Base-by-base conservation (phyloP, 2,797 vertebrate species). In the Gallinago nigripennis region DNA sequence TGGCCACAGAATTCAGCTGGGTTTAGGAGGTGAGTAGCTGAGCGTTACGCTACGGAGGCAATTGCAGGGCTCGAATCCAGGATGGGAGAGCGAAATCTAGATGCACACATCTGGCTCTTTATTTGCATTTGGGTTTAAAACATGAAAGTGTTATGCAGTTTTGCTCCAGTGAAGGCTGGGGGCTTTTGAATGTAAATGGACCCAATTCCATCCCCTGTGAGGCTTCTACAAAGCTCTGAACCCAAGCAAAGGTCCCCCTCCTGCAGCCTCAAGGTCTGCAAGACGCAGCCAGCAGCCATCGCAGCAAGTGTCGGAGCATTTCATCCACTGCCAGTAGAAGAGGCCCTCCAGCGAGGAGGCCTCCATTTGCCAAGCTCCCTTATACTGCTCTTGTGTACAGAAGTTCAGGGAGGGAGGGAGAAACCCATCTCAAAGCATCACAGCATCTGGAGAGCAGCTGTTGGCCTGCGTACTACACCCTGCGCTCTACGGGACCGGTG, bases 391-490 rank as follows among this genome's bases (percentile, higher is more conserved):
- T 66, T 19, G 53, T 19, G 45, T 57, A 92, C 53, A 61, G 58
- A 60, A 88, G 75, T 20, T 37, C 53, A 68, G 3, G 33, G 72
- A 72, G 75, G 60, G 77, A 75, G 72, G 80, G 63, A 73, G 72
- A 80, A 94, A 72, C 41, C 86, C 81, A 64, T 93, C 82, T 70
- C 80, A 94, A 90, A 81, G 92, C 77, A 77, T 35, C 46, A 7
- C 81, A 69, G 92, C 96, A 96, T 93, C 95, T 96, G 96, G 96
- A 94, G 54, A 93, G 88, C 96, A 97, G 96, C 95, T 96, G 96
- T 87, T 90, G 94, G 94, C 88, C 96, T 70, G 46, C 0, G 0
- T 19, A 19, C 82, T 91, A 35, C 51, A n/a, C 82, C 85, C 87
- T 16, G 61, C 1, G 27, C 76, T 93, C 91, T 54, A 24, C 20